These are phyloP conservation scores for Brachyhypopomus occidentalis DNA, from an alignment of 2,113 vertebrate genomes.

Conservation along the genomic window DNA sequence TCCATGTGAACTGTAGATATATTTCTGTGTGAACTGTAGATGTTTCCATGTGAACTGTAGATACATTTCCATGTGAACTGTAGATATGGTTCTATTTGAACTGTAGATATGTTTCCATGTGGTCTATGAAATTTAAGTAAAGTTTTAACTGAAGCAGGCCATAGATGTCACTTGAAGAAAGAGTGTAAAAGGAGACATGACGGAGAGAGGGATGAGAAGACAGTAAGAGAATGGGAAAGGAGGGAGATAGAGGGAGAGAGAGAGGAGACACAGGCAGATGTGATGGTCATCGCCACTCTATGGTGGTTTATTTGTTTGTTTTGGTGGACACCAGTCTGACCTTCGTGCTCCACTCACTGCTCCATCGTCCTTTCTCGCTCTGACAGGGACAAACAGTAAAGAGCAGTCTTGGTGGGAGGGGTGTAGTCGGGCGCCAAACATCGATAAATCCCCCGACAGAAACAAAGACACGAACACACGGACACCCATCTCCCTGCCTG, in stretches of 20 bases:
- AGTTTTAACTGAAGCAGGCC: slow-evolving; percentile 12
- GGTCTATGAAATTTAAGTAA: neutral
- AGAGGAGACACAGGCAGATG: slow-evolving; percentile 7
- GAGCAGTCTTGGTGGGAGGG: slow-evolving; percentile 6
- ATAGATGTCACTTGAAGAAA: slow-evolving; percentile 42
- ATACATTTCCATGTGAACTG: too few species aligned
- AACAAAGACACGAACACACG: slow-evolving; percentile 66
- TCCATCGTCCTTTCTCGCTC: too few species aligned
- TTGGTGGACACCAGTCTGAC: slow-evolving; percentile 47
- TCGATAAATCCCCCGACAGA: slow-evolving; percentile 69
- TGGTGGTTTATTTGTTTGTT: neutral
- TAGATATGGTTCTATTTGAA: too few species aligned
- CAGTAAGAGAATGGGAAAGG: too few species aligned
- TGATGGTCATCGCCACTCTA: slow-evolving; percentile 39
- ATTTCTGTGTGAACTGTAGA: too few species aligned
- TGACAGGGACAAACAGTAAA: slow-evolving; percentile 6
- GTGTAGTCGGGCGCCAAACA: slow-evolving; percentile 55
- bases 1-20: too few species aligned
- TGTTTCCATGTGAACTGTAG: too few species aligned
- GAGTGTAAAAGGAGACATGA: neutral
- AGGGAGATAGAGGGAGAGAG: neutral
- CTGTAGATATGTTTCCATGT: too few species aligned
- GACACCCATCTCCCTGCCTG: slow-evolving; percentile 64
- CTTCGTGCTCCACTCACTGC: slow-evolving; percentile 40
- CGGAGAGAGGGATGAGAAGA: neutral